phyloP scores from a whole-genome alignment of 1,140 invertebrate genomes.

The Calephelis nemesis region DNA sequence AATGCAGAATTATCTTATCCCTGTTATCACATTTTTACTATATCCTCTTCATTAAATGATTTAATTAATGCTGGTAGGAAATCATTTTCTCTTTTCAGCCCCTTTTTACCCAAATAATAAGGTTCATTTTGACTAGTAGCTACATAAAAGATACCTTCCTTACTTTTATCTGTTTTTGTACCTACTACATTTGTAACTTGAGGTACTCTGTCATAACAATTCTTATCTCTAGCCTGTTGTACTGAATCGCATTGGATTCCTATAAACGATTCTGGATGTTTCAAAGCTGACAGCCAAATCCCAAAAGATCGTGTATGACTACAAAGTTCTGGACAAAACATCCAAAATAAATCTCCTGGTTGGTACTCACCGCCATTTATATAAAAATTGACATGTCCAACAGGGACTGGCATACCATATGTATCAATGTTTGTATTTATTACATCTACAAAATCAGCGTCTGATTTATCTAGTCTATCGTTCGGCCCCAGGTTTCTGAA shows the following conservation, averaged over 20 bases:
- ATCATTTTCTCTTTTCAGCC: conserved; percentile 47
- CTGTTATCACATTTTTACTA: conserved; percentile 34
- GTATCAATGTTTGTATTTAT: conserved; percentile 85
- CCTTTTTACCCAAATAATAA: conserved; percentile 50
- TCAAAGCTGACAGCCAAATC: conserved; percentile 48
- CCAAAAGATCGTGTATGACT: conserved; percentile 50
- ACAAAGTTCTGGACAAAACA: conserved; percentile 47
- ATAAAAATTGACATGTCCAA: conserved; percentile 84
- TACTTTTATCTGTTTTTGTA: conserved; percentile 43
- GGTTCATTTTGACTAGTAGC: conserved; percentile 47
- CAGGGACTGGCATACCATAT: conserved; percentile 82
- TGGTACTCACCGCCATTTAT: conserved; percentile 86
- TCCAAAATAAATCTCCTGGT: conserved; percentile 74
- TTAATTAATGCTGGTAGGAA: conserved; percentile 31
- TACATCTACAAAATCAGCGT: conserved; percentile 76
- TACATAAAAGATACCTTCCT: conserved; percentile 55
- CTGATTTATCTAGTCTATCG: conserved; percentile 51
- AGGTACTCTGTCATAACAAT: conserved; percentile 50
- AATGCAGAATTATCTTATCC: too few relatives aligned
- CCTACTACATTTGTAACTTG: conserved; percentile 49
- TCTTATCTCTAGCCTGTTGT: conserved; percentile 49
- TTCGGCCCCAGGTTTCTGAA: conserved; percentile 54
- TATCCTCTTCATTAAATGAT: conserved; percentile 29
- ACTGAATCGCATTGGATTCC: conserved; percentile 58
- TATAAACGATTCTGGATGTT: conserved; percentile 49